phyloP scores from a whole-genome alignment of 1,140 invertebrate species.

The Gonatopus flavifemur region DNA sequence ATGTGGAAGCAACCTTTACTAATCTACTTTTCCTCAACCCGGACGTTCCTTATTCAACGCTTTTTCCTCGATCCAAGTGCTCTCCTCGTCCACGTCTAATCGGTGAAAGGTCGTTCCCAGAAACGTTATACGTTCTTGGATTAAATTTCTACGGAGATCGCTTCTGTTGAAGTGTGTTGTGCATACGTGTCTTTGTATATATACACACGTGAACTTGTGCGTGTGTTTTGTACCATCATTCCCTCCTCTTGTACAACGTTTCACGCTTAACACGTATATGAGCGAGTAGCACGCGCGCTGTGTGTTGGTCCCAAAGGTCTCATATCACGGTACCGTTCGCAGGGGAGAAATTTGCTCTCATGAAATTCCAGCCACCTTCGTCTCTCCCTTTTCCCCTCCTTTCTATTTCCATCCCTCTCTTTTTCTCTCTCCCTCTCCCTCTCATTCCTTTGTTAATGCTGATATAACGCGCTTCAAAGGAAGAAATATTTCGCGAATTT shows the following conservation, averaged over 20 bases:
- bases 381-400: background rate
- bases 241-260: too few species aligned
- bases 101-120: slow-evolving; percentile 15
- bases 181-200: too few species aligned
- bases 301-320: background rate
- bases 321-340: background rate
- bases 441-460: too few species aligned
- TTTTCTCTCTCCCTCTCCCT: background rate
- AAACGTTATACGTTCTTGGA: slow-evolving; percentile 21
- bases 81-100: slow-evolving; percentile 22
- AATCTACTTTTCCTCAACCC: too few species aligned
- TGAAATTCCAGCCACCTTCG: background rate
- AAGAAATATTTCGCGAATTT: too few species aligned
- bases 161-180: slow-evolving; percentile 5
- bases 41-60: slow-evolving; percentile 31
- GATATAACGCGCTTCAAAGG: too few species aligned
- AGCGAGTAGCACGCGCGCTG: background rate
- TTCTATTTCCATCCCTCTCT: slow-evolving; percentile 7
- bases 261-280: too few species aligned
- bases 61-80: slow-evolving; percentile 13
- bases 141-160: slow-evolving; percentile 26
- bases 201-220: too few species aligned
- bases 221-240: too few species aligned
- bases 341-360: background rate
- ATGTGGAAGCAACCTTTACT: too few species aligned